These are phyloP conservation scores for Popillia japonica DNA, from an alignment of 1,140 invertebrate species.

Conservation along the genomic window DNA sequence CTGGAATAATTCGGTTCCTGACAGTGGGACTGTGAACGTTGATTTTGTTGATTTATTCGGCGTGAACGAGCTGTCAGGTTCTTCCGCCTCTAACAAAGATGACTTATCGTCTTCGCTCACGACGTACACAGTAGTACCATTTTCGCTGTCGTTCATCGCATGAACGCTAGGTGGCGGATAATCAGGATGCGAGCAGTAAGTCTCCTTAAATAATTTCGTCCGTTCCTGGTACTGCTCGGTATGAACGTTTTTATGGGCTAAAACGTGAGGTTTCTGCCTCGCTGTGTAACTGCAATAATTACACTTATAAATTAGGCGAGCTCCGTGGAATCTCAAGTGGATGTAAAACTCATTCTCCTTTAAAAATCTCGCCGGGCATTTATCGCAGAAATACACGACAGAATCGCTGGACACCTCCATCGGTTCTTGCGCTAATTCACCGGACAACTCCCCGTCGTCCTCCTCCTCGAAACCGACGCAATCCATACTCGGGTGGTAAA, in stretches of 20 bases:
- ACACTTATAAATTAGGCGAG: conserved; percentile 72
- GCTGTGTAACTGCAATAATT: conserved; percentile 82
- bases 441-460: conserved; percentile 48
- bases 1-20: conserved; percentile 70
- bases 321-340: conserved; percentile 73
- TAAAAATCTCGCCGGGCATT: conserved; percentile 80
- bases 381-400: conserved; percentile 68
- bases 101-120: conserved; percentile 61
- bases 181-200: conserved; percentile 69
- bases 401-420: conserved; percentile 44
- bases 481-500: not conserved
- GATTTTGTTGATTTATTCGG: conserved; percentile 58
- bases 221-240: conserved; percentile 82
- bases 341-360: conserved; percentile 72
- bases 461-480: conserved; percentile 44
- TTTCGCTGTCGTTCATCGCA: conserved; percentile 59
- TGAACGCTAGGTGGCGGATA: conserved; percentile 71
- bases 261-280: conserved; percentile 72
- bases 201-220: conserved; percentile 74
- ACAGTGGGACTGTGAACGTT: conserved; percentile 64
- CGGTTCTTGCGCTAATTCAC: conserved; percentile 25
- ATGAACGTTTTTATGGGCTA: conserved; percentile 81
- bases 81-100: conserved; percentile 41
- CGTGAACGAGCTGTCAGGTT: conserved; percentile 43
- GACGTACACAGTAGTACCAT: conserved; percentile 65